phyloP scores from a whole-genome alignment of 2,113 vertebrate species.

The Laticauda laticaudata region DNA sequence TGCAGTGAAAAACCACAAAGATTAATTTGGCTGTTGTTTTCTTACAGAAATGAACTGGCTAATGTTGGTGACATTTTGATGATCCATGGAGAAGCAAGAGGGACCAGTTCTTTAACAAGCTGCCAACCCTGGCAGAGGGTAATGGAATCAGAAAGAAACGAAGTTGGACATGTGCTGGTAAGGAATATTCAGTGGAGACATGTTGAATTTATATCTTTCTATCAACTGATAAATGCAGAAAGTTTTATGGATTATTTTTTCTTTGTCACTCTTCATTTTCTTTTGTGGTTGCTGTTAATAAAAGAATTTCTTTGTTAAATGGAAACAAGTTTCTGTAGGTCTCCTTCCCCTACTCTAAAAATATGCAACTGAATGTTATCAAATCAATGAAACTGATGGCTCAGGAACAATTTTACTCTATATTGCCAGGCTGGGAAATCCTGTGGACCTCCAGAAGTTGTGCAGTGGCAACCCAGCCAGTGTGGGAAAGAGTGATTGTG shows the following conservation, averaged over 20 bases:
- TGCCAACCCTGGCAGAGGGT: neutral
- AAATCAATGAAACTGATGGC: neutral
- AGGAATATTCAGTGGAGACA: neutral
- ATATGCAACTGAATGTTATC: neutral
- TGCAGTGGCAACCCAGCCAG: neutral
- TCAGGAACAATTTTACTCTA: neutral
- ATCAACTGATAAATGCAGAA: rapidly evolving
- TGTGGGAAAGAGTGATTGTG: neutral
- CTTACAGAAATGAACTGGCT: neutral
- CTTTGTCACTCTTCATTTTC: neutral
- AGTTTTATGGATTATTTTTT: neutral
- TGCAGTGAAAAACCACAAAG: neutral
- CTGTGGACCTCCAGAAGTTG: neutral
- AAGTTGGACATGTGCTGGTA: neutral
- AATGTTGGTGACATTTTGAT: neutral
- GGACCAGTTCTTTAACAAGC: neutral
- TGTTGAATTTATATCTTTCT: neutral
- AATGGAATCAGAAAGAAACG: neutral
- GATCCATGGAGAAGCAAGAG: neutral
- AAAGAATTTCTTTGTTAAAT: neutral
- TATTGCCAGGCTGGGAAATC: neutral
- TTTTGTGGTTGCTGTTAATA: neutral
- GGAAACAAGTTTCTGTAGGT: neutral
- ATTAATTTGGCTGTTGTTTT: neutral
- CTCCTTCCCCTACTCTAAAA: neutral